Conservation (phyloP, 2,113 vertebrate genomes). For the Glareola pratincola region DNA sequence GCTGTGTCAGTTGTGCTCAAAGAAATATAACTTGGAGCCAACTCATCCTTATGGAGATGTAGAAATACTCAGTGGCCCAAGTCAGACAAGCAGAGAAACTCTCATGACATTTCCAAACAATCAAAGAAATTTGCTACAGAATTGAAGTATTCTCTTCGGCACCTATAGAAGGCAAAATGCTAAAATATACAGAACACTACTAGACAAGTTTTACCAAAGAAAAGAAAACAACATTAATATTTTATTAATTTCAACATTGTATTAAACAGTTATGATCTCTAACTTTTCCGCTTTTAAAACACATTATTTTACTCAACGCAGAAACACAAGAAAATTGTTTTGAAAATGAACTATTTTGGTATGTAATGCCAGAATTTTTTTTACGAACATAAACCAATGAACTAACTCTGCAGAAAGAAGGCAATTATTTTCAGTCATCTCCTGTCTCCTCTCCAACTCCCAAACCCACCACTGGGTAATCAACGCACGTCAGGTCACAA, state of each 20-base stretch:
- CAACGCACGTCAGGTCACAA: neutral
- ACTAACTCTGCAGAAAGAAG: neutral
- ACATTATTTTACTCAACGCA: neutral
- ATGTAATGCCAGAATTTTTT: neutral
- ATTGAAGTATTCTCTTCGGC: neutral
- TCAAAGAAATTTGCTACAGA: neutral
- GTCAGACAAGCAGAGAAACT: neutral
- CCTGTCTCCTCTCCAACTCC: neutral
- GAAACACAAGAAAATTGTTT: neutral
- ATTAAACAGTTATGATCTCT: neutral
- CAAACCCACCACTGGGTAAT: neutral
- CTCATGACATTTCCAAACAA: neutral
- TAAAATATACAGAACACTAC: neutral
- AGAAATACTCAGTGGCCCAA: neutral
- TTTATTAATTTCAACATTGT: neutral
- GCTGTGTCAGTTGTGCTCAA: neutral
- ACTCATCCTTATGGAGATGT: neutral
- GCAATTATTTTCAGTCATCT: neutral
- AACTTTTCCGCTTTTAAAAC: neutral
- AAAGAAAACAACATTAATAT: neutral
- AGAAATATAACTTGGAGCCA: neutral
- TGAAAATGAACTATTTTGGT: neutral
- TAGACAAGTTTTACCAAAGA: neutral
- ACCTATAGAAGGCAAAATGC: neutral
- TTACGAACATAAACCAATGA: neutral